These are phyloP conservation scores for Pitta sordida DNA, from an alignment of 2,113 vertebrate genomes.

Conservation along the genomic window DNA sequence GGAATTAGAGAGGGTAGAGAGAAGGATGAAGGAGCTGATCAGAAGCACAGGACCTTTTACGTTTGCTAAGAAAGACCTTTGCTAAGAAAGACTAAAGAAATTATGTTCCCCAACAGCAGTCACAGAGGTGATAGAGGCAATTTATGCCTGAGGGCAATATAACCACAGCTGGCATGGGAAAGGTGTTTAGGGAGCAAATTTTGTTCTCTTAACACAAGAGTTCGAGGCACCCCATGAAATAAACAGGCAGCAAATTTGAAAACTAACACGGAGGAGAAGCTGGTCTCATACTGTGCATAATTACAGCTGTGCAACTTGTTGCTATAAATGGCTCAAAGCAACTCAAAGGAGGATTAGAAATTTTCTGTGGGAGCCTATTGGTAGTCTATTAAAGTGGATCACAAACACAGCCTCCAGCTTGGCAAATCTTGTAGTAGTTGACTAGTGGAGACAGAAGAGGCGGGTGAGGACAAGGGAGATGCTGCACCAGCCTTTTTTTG, in stretches of 20 bases:
- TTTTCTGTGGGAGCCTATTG: accelerated
- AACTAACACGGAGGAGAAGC: neutral
- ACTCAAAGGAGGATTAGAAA: neutral
- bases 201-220: neutral
- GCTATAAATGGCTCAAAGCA: conserved; percentile 21
- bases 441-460: neutral
- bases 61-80: too few species aligned
- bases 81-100: neutral
- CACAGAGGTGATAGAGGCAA: neutral
- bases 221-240: neutral
- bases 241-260: neutral
- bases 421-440: neutral
- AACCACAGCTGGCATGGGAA: neutral
- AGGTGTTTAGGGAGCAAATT: neutral
- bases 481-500: neutral
- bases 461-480: neutral
- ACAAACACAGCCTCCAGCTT: neutral
- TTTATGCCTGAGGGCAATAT: neutral
- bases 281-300: neutral
- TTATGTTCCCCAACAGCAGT: neutral
- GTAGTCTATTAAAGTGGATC: neutral
- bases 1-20: neutral
- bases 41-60: neutral
- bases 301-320: neutral
- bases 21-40: neutral